A percentile compares a stretch with the other conserved stretches of the same genome.
These are phyloP conservation scores for Mus spicilegus DNA, from an alignment of 2,113 vertebrate genomes.

Conservation along the genomic window DNA sequence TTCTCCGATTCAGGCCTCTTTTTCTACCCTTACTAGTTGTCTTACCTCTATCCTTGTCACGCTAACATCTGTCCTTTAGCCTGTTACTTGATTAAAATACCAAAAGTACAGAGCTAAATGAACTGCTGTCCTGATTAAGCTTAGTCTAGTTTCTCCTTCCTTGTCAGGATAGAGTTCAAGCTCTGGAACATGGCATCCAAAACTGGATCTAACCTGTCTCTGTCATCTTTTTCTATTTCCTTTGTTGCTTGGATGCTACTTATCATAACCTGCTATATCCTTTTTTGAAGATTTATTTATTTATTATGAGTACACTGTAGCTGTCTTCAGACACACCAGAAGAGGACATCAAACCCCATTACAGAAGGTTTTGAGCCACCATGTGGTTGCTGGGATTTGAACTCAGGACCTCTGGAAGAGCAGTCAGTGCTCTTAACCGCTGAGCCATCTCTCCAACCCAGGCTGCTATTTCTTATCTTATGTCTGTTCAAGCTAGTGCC, in stretches of 20 bases:
- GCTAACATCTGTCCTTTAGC: not conserved
- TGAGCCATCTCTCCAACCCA: too few relatives aligned
- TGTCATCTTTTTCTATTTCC: conserved; percentile 9
- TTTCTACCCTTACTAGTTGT: conserved; percentile 10
- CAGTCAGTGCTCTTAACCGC: too few relatives aligned
- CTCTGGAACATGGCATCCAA: not conserved
- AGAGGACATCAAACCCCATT: too few relatives aligned
- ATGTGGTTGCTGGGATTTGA: too few relatives aligned
- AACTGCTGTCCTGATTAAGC: conserved; percentile 40
- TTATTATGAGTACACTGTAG: too few relatives aligned
- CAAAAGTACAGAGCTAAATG: conserved; percentile 23
- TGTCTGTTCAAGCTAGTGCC: not conserved
- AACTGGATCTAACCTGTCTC: not conserved
- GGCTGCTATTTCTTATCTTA: too few relatives aligned
- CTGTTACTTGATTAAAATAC: conserved; percentile 33
- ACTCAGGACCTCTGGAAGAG: too few relatives aligned
- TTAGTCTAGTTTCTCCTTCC: conserved; percentile 39
- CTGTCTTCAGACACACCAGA: too few relatives aligned
- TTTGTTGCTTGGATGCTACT: conserved; percentile 35
- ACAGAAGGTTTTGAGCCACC: too few relatives aligned
- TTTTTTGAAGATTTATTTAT: too few relatives aligned
- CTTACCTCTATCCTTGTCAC: conserved; percentile 26
- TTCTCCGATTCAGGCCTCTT: conserved; percentile 21
- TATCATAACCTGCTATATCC: not conserved
- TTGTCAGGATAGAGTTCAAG: not conserved